These are phyloP conservation scores for Pantala flavescens DNA, from an alignment of 1,140 invertebrate genomes.

Conservation along the genomic window DNA sequence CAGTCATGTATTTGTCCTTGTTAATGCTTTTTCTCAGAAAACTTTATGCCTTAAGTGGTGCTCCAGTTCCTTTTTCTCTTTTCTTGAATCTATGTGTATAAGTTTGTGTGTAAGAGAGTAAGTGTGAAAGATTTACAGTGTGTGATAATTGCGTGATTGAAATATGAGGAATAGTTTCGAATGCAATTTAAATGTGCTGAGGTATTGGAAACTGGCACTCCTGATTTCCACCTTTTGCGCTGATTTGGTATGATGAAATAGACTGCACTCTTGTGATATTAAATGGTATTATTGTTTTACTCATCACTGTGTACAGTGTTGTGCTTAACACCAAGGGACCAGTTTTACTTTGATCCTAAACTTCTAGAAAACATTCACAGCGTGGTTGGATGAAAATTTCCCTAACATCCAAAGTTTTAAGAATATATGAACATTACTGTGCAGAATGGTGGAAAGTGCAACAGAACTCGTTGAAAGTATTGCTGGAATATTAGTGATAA, in stretches of 20 bases:
- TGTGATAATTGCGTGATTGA: not conserved
- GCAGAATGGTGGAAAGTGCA: not conserved
- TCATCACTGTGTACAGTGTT: not conserved
- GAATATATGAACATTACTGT: not conserved
- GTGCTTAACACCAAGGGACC: not conserved
- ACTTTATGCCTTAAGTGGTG: not conserved
- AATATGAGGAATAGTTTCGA: not conserved
- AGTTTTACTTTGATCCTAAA: not conserved
- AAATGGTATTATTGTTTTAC: slow-evolving; percentile 8
- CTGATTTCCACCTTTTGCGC: not conserved
- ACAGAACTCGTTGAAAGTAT: not conserved
- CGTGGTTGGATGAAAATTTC: not conserved
- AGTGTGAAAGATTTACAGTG: not conserved
- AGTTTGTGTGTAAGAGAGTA: not conserved
- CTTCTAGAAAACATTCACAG: not conserved
- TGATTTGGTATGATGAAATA: not conserved
- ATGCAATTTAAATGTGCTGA: not conserved
- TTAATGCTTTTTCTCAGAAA: not conserved
- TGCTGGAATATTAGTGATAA: not conserved
- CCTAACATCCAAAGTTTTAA: not conserved
- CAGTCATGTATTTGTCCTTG: not conserved
- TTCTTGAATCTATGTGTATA: not conserved
- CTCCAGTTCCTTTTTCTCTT: not conserved
- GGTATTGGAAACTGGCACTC: not conserved
- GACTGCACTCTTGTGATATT: slow-evolving; percentile 5